Percentiles rank a stretch among this genome's conserved stretches.
These are phyloP conservation scores for Elachura formosa DNA, from an alignment of 2,113 vertebrate genomes.

Conservation along the genomic window DNA sequence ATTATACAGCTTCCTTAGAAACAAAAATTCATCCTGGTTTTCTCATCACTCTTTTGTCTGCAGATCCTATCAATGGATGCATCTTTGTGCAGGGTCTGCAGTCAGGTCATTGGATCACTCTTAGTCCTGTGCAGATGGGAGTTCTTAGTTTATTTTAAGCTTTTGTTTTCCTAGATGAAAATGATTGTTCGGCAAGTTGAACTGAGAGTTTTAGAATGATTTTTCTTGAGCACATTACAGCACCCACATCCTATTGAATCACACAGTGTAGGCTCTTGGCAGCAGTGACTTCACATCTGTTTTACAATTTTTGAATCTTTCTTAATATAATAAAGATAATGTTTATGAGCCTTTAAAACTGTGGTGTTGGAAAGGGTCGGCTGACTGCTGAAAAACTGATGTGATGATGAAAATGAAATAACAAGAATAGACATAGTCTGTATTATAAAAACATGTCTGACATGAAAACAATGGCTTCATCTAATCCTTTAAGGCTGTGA, in stretches of 20 bases:
- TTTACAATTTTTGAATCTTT: constrained; percentile 42
- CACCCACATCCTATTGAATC: constrained; percentile 34
- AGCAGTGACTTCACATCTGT: constrained; percentile 16
- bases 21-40: not conserved
- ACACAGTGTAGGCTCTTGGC: constrained; percentile 35
- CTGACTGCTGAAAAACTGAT: constrained; percentile 25
- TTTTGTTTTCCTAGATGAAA: constrained; percentile 34
- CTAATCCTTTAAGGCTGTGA: not conserved
- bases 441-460: constrained; percentile 35
- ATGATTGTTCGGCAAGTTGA: constrained; percentile 10
- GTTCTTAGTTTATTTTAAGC: constrained; percentile 17
- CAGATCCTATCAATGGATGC: not conserved
- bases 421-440: not conserved
- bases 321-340: constrained; percentile 46
- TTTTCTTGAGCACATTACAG: constrained; percentile 46
- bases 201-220: constrained; percentile 7
- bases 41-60: not conserved
- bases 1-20: not conserved
- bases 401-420: constrained; percentile 30
- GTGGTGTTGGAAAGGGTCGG: constrained; percentile 32
- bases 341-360: constrained; percentile 50
- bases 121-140: not conserved
- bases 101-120: not conserved
- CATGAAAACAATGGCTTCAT: constrained; percentile 16
- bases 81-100: not conserved